phyloP scores from a whole-genome alignment of 2,888 invertebrate genomes.

The Globia sparganii region DNA sequence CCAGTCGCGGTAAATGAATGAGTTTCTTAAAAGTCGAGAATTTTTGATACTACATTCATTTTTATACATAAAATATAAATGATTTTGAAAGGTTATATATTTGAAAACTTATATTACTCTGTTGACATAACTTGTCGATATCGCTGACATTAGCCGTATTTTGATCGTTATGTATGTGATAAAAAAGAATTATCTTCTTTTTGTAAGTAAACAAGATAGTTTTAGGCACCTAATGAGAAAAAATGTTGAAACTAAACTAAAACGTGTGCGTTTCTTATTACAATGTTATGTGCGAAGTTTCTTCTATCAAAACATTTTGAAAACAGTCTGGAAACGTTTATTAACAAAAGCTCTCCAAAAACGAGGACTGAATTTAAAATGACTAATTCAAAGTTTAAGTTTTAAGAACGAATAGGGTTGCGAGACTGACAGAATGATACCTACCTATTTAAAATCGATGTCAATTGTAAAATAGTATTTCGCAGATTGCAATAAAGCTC shows the following conservation, averaged over 20 bases:
- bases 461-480: not conserved
- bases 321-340: too few relatives aligned
- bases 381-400: not conserved
- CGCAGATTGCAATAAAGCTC: too few relatives aligned
- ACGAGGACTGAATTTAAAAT: not conserved
- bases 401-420: not conserved
- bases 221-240: not conserved
- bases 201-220: not conserved
- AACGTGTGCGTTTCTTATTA: not conserved
- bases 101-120: slow-evolving; percentile 2
- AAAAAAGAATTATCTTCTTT: not conserved
- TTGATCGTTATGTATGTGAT: not conserved
- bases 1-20: too few relatives aligned
- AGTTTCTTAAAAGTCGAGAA: not conserved
- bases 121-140: slow-evolving; percentile 13
- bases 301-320: not conserved
- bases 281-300: too few relatives aligned
- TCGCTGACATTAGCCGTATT: slow-evolving; percentile 1
- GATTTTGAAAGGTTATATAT: slow-evolving; percentile 19
- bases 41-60: not conserved
- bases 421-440: not conserved
- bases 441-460: not conserved
- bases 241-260: not conserved
- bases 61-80: not conserved
- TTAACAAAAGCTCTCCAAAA: not conserved